phyloP scores from a whole-genome alignment of 2,888 invertebrate species.

The Bellardia pandia region DNA sequence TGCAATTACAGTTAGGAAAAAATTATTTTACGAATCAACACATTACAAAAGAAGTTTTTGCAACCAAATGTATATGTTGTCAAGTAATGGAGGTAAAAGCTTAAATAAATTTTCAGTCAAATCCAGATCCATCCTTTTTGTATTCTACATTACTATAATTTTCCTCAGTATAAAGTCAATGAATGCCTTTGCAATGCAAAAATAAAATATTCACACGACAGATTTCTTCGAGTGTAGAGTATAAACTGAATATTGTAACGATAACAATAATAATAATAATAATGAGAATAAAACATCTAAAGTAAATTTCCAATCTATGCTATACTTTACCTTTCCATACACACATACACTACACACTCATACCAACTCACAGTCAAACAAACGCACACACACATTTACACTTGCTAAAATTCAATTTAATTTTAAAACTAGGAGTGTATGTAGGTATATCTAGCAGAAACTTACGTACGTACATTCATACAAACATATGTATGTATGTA shows the following conservation, averaged over 20 bases:
- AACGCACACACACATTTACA: conserved; percentile 5
- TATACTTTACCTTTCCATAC: conserved; percentile 18
- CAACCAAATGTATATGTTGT: too few relatives aligned
- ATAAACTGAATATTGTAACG: conserved; percentile 54
- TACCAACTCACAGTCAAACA: neutral
- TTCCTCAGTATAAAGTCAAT: too few relatives aligned
- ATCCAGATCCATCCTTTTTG: too few relatives aligned
- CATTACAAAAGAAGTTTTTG: too few relatives aligned
- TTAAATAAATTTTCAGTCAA: too few relatives aligned
- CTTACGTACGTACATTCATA: neutral
- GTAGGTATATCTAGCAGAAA: conserved; percentile 60
- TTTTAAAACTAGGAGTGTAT: conserved; percentile 60
- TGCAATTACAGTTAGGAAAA: too few relatives aligned
- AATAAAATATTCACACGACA: neutral
- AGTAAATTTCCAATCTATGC: conserved; percentile 55
- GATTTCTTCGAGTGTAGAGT: conserved; percentile 48
- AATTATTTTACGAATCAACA: too few relatives aligned
- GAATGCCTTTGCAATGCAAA: too few relatives aligned
- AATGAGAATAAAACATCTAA: conserved; percentile 64
- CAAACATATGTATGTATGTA: conserved; percentile 12
- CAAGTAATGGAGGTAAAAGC: too few relatives aligned
- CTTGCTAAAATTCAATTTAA: conserved; percentile 40
- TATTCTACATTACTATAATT: too few relatives aligned
- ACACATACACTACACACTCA: neutral
- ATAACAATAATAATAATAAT: conserved; percentile 54